Evolutionary conservation across 1,140 invertebrate species (phyloP), one percentile per base, ranked within the genome.

Genomic region (Scylla paramamosain): DNA sequence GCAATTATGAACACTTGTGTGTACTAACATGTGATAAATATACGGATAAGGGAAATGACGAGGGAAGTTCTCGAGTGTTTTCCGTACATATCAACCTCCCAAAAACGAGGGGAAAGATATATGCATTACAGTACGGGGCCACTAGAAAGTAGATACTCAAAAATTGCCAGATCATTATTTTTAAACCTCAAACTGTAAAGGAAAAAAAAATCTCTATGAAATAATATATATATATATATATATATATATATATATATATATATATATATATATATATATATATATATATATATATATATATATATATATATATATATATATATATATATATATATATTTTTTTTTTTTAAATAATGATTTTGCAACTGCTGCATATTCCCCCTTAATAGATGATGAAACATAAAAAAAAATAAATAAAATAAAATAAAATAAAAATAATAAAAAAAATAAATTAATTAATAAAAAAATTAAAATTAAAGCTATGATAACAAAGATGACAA

Each of bases 231-330:
- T 28, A 29, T 14, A 88, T 88, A 31, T 88, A 14, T 32, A 88
- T 88, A 88, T 29, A 88, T 88, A 14, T 88, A 29, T 88, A 88
- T 7, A 14, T 29, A 25, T 88, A 14, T 88, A 14, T 88, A 31
- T 88, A 14, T 88, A 88, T 88, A 88, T 29, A 29, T 88, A 88
- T 88, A 31, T 88, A 32, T 88, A 88, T 31, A 28, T 31, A 88
- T 25, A 4, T 16, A 88, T 28, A 29, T 28, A 88, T 28, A 88
- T 28, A 28, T 28, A 88, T 28, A 88, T 4, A 29, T 28, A 88
- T 28, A 29, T 4, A 88, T 28, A 88, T 28, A 29, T 28, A 88
- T 31, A 14, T 4, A 31, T 88, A 4, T 25, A 31, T 25, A 25
- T 14, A 88, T 88, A 1, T 16, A 28, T 88, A 0, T 32, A 32